Evolutionary conservation across 2,888 invertebrate species (phyloP), one percentile per base, ranked within the genome.

Genomic region (Phaedon cochleariae): DNA sequence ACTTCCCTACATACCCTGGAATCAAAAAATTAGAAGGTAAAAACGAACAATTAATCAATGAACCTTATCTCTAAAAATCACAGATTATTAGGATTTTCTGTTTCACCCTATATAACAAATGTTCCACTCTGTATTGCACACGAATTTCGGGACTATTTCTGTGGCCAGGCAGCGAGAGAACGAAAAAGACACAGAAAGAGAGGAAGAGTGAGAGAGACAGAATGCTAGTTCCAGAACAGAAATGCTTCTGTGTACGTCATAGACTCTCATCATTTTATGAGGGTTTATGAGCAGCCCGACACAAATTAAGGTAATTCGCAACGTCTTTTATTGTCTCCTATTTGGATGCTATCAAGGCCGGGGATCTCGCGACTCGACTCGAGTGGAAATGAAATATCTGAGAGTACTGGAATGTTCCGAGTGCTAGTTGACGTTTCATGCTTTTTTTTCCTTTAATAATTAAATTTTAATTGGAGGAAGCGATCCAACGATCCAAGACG

Each of bases 281-380:
- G 41, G 15, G 41, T 41, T 41, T 41, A 41, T 41, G 41, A 41
- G 41, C 41, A 15, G 41, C 12, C 41, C 41, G 41, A 41, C 41
- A 41, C 41, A 41, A 41, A 41, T 41, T 41, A 41, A 41, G 41
- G 41, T 41, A 41, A 41, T 41, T 41, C 41, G 15, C 41, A 15
- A 41, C 41, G 41, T 41, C 41, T 41, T 41, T 41, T 41, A 41
- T 41, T 41, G 41, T 41, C 41, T 41, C 41, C 41, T 15, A 41
- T 41, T 41, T 41, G 41, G 12, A 41, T 41, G 41, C 41, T 41
- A 41, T 41, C 41, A 15, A 15, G 41, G 2, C n/a, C 3, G 15
- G 41, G 6, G 41, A 41, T 41, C 41, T n/a, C 41, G n/a, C 41
- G 41, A 15, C 41, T 41, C 41, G 41, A 41, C 15, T 15, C 41